phyloP scores from a whole-genome alignment of 2,113 vertebrate genomes.

The Artemisiospiza belli region DNA sequence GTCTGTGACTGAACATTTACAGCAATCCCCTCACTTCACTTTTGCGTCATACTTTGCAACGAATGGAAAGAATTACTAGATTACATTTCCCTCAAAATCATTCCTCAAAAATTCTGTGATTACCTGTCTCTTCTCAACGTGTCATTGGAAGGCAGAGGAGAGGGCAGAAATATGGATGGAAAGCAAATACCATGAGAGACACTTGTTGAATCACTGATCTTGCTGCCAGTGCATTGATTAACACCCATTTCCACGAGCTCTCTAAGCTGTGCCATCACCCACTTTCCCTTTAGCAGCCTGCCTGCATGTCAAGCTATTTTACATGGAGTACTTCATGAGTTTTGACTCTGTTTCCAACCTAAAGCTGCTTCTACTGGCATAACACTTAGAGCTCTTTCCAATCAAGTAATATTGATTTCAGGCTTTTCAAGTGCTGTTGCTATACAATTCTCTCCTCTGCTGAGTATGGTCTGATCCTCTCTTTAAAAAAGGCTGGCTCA shows the following conservation, averaged over 20 bases:
- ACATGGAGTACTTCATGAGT: background rate
- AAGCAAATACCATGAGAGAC: background rate
- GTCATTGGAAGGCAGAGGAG: background rate
- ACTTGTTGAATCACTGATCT: slow-evolving; percentile 15
- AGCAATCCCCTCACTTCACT: background rate
- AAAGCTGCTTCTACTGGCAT: background rate
- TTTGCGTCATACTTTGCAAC: background rate
- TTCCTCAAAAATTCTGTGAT: background rate
- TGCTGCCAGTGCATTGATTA: background rate
- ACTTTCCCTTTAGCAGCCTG: background rate
- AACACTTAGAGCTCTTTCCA: slow-evolving; percentile 24
- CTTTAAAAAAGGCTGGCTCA: slow-evolving; percentile 26
- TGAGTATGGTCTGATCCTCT: background rate
- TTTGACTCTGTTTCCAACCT: slow-evolving; percentile 22
- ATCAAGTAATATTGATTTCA: slow-evolving; percentile 40
- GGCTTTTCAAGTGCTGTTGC: background rate
- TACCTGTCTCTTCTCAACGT: background rate
- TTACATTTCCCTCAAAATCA: slow-evolving; percentile 27
- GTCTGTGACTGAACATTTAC: background rate
- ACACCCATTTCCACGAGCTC: background rate
- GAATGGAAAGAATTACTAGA: background rate
- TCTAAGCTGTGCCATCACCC: background rate
- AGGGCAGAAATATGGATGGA: background rate
- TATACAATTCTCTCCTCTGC: background rate
- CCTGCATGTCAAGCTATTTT: slow-evolving; percentile 8